A percentile compares a stretch with the other conserved stretches of the same genome.
Evolutionary conservation across 2,888 invertebrate species (phyloP).

Genomic region (Caenorhabditis doughertyi): DNA sequence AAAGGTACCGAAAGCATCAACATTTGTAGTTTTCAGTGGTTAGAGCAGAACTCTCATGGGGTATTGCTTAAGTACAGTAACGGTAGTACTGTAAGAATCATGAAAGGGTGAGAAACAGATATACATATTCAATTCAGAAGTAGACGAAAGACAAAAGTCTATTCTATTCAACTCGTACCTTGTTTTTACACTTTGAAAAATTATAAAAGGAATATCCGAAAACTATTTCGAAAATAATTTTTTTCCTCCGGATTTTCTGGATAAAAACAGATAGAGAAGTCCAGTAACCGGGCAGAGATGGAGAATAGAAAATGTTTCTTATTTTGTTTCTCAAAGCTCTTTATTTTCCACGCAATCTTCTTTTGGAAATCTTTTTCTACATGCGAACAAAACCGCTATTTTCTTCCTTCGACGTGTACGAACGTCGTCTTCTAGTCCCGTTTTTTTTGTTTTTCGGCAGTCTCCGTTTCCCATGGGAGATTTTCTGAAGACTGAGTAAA

Average conservation of each 20-base stretch:
- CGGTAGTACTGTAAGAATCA: too few species aligned
- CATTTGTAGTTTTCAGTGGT: neutral
- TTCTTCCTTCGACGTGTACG: constrained; percentile 19
- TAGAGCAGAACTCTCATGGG: neutral
- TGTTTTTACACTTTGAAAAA: neutral
- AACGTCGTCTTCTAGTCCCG: constrained; percentile 20
- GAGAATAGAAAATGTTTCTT: constrained; percentile 9
- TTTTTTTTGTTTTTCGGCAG: constrained; percentile 36
- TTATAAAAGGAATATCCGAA: too few species aligned
- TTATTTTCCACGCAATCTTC: constrained; percentile 13
- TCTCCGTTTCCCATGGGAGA: constrained; percentile 28
- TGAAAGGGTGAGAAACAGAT: too few species aligned
- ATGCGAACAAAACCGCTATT: constrained; percentile 6
- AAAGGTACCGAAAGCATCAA: constrained; percentile 7
- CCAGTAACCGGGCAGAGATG: constrained; percentile 3
- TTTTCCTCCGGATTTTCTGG: neutral
- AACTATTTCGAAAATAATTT: neutral
- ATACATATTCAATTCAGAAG: too few species aligned
- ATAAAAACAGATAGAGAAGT: neutral
- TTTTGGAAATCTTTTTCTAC: constrained; percentile 21
- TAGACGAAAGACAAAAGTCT: neutral
- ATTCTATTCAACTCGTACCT: neutral
- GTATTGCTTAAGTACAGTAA: too few species aligned
- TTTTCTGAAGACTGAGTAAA: constrained; percentile 13
- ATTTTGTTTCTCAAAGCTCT: constrained; percentile 3